Evolutionary conservation across 2,113 vertebrate genomes (phyloP).

Genomic region (Lophochroa leadbeateri): DNA sequence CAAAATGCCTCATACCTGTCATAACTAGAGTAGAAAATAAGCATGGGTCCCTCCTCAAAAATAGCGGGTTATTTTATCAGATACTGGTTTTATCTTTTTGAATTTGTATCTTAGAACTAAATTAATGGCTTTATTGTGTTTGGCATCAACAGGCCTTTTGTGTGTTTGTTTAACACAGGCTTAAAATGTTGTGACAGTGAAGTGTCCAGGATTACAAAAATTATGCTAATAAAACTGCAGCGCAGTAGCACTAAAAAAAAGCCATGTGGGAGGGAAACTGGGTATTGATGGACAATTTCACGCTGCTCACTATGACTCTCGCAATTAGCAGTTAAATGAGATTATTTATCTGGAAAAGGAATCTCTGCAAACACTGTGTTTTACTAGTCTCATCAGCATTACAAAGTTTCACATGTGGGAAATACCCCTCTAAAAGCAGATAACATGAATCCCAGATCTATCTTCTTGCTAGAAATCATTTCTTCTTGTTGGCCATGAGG

Average conservation of each 20-base stretch:
- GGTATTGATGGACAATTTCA: slow-evolving; percentile 1
- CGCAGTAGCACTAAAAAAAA: background rate
- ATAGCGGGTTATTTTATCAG: background rate
- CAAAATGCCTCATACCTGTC: background rate
- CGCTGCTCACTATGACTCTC: background rate
- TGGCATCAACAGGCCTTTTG: background rate
- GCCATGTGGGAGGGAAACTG: background rate
- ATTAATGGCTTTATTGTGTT: background rate
- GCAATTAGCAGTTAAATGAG: background rate
- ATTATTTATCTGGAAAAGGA: background rate
- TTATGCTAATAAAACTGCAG: background rate
- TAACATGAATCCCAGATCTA: background rate
- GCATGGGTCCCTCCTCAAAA: background rate
- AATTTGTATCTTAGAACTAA: background rate
- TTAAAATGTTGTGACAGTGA: background rate
- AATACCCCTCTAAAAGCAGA: background rate
- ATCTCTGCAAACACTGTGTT: background rate
- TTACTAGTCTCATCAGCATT: background rate
- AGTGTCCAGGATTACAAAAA: background rate
- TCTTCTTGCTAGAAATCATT: background rate
- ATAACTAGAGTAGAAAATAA: background rate
- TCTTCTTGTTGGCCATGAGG: background rate
- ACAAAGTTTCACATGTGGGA: background rate
- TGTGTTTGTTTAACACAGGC: background rate
- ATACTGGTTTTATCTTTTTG: background rate